Conservation (phyloP, 2,113 vertebrate species). For the Phalacrocorax brasilianus region DNA sequence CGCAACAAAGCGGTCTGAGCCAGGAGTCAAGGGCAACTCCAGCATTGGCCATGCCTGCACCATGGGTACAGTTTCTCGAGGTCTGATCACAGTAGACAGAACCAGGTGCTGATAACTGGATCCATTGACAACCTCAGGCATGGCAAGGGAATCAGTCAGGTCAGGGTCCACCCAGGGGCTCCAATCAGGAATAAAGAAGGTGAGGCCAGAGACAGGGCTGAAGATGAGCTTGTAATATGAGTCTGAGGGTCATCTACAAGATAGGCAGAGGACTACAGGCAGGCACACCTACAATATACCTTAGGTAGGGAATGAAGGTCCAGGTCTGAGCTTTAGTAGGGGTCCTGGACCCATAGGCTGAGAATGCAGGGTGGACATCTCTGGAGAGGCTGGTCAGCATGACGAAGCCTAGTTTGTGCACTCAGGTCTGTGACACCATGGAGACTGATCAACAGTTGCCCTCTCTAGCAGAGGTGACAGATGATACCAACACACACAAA, state of each 20-base stretch:
- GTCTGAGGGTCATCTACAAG: neutral
- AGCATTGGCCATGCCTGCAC: neutral
- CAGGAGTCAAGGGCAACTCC: neutral
- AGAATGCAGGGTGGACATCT: neutral
- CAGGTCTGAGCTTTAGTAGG: neutral
- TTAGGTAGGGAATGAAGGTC: neutral
- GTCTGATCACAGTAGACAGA: neutral
- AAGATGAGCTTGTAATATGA: neutral
- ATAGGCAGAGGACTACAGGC: neutral
- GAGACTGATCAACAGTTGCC: neutral
- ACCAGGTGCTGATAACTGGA: neutral
- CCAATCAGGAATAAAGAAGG: neutral
- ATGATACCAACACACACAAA: neutral
- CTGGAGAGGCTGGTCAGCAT: neutral
- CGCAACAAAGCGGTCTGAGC: neutral
- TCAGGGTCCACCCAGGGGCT: neutral
- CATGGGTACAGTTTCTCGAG: neutral
- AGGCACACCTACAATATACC: neutral
- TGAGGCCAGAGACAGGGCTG: neutral
- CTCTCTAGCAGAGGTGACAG: neutral
- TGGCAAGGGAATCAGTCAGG: neutral
- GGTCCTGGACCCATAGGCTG: neutral
- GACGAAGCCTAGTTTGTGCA: neutral
- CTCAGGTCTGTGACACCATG: neutral
- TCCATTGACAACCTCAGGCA: neutral